Percentiles rank a stretch among this genome's conserved stretches.
phyloP scores from a whole-genome alignment of 2,888 invertebrate genomes.

The Sinopyrophorus schimmeli region DNA sequence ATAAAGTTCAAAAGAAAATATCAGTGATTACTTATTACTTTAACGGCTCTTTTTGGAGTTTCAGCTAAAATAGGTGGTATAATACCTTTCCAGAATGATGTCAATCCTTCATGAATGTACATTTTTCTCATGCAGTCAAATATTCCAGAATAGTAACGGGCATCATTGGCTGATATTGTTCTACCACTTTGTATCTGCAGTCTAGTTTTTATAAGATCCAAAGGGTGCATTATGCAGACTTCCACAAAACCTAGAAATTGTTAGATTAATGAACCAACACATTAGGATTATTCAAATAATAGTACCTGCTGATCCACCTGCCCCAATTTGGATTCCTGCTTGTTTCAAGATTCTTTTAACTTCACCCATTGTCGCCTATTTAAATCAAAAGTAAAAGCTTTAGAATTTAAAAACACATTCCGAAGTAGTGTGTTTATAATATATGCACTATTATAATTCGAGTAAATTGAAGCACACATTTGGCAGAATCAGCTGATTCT shows the following conservation, averaged over 20 bases:
- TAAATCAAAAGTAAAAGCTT: neutral
- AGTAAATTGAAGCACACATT: constrained; percentile 1
- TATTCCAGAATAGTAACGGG: constrained; percentile 73
- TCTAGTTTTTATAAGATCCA: constrained; percentile 92
- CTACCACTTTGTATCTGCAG: constrained; percentile 72
- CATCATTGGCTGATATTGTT: constrained; percentile 48
- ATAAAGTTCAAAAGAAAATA: constrained; percentile 9
- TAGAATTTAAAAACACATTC: neutral
- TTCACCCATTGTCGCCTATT: constrained; percentile 28
- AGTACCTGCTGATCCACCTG: constrained; percentile 85
- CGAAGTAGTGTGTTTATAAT: too few relatives aligned
- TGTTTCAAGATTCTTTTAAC: constrained; percentile 60
- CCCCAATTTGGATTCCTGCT: constrained; percentile 78
- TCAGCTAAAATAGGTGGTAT: constrained; percentile 91
- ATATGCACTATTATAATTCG: neutral
- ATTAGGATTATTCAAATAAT: constrained; percentile 1
- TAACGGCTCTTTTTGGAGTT: constrained; percentile 92
- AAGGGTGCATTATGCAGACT: constrained; percentile 94
- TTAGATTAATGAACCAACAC: neutral
- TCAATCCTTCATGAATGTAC: constrained; percentile 80
- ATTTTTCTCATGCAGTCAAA: constrained; percentile 88
- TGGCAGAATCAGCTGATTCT: constrained; percentile 23
- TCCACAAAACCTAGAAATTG: constrained; percentile 74
- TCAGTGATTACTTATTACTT: constrained; percentile 56
- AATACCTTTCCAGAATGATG: constrained; percentile 92